Evolutionary conservation across 2,113 vertebrate genomes (phyloP).

Genomic region (Triplophysa rosa): DNA sequence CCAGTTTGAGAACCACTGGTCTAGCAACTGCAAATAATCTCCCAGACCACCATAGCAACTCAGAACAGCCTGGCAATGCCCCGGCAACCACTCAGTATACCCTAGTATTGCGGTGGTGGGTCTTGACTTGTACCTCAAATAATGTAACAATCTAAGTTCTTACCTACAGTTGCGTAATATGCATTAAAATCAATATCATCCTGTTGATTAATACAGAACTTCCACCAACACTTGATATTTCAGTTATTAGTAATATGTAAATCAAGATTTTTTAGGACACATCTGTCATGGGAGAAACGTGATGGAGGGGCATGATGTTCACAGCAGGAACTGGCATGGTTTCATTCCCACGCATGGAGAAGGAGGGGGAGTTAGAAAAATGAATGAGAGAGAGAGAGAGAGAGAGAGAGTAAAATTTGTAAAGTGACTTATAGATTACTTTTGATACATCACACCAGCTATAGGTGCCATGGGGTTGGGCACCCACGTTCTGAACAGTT

Average conservation of each 20-base stretch:
- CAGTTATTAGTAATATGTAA: background rate
- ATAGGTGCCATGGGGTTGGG: background rate
- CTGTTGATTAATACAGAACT: background rate
- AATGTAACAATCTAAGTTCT: background rate
- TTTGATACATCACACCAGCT: slow-evolving; percentile 9
- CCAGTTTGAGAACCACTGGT: too few relatives aligned
- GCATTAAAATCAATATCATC: too few relatives aligned
- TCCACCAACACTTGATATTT: background rate
- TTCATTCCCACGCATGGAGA: slow-evolving; percentile 22
- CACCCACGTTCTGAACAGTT: slow-evolving; percentile 27
- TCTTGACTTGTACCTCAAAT: too few relatives aligned
- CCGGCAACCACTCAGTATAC: background rate
- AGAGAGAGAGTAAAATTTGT: slow-evolving; percentile 24
- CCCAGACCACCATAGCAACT: background rate
- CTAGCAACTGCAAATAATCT: background rate
- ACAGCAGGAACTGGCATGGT: background rate
- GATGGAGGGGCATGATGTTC: slow-evolving; percentile 24
- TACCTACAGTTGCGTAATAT: background rate
- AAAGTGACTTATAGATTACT: slow-evolving; percentile 27
- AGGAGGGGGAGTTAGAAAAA: slow-evolving; percentile 7
- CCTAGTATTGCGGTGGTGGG: too few relatives aligned
- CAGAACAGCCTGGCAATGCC: background rate
- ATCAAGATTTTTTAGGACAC: slow-evolving; percentile 4
- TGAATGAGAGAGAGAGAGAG: background rate
- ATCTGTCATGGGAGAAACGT: slow-evolving; percentile 4